Base-by-base conservation (phyloP, 2,888 invertebrate genomes). In the Barypeithes pellucidus region DNA sequence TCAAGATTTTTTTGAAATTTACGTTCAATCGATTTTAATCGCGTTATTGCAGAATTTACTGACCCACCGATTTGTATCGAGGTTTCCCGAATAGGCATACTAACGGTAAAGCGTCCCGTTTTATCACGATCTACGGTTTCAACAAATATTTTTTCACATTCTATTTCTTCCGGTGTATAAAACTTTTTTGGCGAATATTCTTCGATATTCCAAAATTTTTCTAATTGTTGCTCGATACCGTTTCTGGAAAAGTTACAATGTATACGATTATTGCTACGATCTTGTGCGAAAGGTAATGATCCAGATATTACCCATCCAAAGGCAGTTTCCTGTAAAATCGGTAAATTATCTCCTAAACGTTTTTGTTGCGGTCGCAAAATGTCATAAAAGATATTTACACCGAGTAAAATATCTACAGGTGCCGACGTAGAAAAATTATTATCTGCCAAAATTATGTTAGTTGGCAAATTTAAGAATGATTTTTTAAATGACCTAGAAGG, bases 151-250 rank as follows among this genome's bases (percentile, higher is more conserved):
- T 65, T 50, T 50, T 50, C 47, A 20, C 65, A 65, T 22, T 24
- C 33, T n/a, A n/a, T 22, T 50, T 65, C 65, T 24, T 65, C 47
- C 22, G 43, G 12, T 16, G 47, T 24, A 39, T 24, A 29, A 50
- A 24, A 50, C 14, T 47, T 65, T 65, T 45, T 24, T 14, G 20
- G 16, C 1, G 45, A 24, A 33, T 45, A 50, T 33, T 65, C 65
- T 16, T 65, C 65, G 16, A 65, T 41, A 9, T 65, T 45, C 65
- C 65, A 65, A 65, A 65, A 47, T 33, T 12, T 65, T 36, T 36
- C 36, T 36, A 36, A 7, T 43, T 43, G 43, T 43, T 43, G 4
- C 14, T 43, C 43, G 43, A 43, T 43, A 43, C 14, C 2, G 14
- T 61, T 36, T 36, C 36, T 8, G 9, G 36, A 36, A 36, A 36